phyloP scores from a whole-genome alignment of 2,797 vertebrate species.

The Melanotaenia boesemani region DNA sequence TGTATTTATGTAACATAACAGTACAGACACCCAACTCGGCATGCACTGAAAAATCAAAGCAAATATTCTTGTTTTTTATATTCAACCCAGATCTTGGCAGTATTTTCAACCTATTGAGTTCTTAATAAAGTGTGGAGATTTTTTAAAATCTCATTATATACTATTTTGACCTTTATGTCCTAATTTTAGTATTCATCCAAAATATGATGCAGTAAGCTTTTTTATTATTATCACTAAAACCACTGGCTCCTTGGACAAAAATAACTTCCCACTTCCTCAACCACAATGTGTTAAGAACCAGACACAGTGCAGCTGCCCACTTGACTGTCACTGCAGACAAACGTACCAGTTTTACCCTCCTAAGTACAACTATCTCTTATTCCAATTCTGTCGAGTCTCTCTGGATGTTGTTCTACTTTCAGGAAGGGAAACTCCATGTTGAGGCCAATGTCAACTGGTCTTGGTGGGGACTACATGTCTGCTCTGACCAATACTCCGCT shows the following conservation, averaged over 20 bases:
- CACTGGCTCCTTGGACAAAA: slow-evolving; percentile 56
- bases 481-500: slow-evolving; percentile 55
- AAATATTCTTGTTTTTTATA: background rate
- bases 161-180: background rate
- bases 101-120: background rate
- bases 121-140: background rate
- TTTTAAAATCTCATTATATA: background rate
- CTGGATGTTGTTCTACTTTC: slow-evolving; percentile 49
- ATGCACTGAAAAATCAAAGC: background rate
- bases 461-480: slow-evolving; percentile 44
- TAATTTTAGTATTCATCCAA: slow-evolving; percentile 33
- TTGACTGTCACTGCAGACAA: slow-evolving; percentile 41
- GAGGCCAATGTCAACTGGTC: slow-evolving; percentile 72
- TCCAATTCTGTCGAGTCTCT: slow-evolving; percentile 49
- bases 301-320: slow-evolving; percentile 45
- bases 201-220: slow-evolving; percentile 20
- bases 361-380: slow-evolving; percentile 54
- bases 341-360: slow-evolving; percentile 32
- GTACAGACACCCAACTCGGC: background rate
- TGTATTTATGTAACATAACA: background rate
- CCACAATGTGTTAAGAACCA: slow-evolving; percentile 48
- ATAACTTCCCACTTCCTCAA: slow-evolving; percentile 69
- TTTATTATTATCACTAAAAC: slow-evolving; percentile 58
- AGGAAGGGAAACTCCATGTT: slow-evolving; percentile 64
- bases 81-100: no score